Base-by-base conservation (phyloP, 92 coral and sea anemone species). In the Epizoanthus illoricatus region DNA sequence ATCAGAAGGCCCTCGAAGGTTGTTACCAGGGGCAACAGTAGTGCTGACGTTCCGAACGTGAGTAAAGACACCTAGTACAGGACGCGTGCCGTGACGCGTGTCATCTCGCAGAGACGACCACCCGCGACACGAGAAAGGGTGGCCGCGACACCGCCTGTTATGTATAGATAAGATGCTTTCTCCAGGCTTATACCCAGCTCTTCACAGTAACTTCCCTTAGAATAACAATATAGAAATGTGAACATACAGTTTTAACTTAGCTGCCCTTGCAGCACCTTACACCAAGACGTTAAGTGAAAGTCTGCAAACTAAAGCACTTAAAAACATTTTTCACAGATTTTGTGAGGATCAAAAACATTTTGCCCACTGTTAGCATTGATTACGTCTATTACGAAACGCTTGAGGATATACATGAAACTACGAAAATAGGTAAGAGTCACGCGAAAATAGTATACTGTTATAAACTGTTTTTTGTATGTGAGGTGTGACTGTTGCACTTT, bases 21-120 rank as follows among this genome's bases (percentile, higher is more conserved):
- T 12, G 69, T 64, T 64, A 39, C 69, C 11, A 64, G 69, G 69
- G 69, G 69, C 69, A 64, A 64, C 69, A 64, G 12, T 7, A 64
- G 17, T 13, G 69, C 28, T 6, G 69, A 21, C 4, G 28, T 3
- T 64, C 69, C 41, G 40, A 28, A 28, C 3, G 28, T 23, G 39
- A 64, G 6, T 64, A 64, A 20, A 6, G 69, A 13, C 39, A 28
- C 69, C 17, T 64, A 39, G 69, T 64, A 64, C 4, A 21, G 21
- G 21, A 20, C 21, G 19, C 69, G 40, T 2, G 69, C 33, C 21
- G 10, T 64, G 15, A 6, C 40, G 15, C 33, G 28, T 23, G 21
- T 64, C 69, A 16, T 9, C 13, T 64, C 40, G 12, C 69, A 64
- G 13, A 23, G 36, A 39, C 69, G 69, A 39, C 69, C 69, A 3